These are phyloP conservation scores for Selenia dentaria DNA, from an alignment of 2,888 invertebrate genomes.

Conservation along the genomic window DNA sequence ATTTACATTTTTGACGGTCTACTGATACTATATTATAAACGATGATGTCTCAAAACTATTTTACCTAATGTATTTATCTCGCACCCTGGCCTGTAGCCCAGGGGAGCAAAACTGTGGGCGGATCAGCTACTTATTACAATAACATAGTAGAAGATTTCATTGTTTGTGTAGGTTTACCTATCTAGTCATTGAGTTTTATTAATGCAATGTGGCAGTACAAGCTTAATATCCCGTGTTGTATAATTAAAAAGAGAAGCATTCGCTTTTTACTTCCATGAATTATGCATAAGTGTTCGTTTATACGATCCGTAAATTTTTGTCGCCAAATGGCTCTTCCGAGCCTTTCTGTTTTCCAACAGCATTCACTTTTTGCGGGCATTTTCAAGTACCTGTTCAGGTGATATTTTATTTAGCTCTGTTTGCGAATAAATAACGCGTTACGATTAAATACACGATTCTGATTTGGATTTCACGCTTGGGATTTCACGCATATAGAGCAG, in stretches of 20 bases:
- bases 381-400: conserved; percentile 33
- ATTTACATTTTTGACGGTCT: too few relatives aligned
- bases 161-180: conserved; percentile 19
- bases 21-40: too few relatives aligned
- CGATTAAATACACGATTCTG: background rate
- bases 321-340: conserved; percentile 64
- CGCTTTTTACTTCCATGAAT: conserved; percentile 81
- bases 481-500: too few relatives aligned
- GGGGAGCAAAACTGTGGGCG: too few relatives aligned
- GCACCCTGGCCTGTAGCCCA: too few relatives aligned
- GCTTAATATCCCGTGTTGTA: conserved; percentile 79
- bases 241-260: conserved; percentile 83
- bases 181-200: conserved; percentile 42
- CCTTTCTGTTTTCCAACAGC: conserved; percentile 53
- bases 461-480: too few relatives aligned
- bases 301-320: conserved; percentile 77
- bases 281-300: conserved; percentile 80
- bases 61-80: too few relatives aligned
- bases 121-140: too few relatives aligned
- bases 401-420: conserved; percentile 32
- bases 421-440: conserved; percentile 7
- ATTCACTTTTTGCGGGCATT: conserved; percentile 40
- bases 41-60: too few relatives aligned
- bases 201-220: conserved; percentile 64
- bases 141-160: too few relatives aligned